phyloP scores from a whole-genome alignment of 2,797 vertebrate genomes.

The Chaetodon trifasciatus region DNA sequence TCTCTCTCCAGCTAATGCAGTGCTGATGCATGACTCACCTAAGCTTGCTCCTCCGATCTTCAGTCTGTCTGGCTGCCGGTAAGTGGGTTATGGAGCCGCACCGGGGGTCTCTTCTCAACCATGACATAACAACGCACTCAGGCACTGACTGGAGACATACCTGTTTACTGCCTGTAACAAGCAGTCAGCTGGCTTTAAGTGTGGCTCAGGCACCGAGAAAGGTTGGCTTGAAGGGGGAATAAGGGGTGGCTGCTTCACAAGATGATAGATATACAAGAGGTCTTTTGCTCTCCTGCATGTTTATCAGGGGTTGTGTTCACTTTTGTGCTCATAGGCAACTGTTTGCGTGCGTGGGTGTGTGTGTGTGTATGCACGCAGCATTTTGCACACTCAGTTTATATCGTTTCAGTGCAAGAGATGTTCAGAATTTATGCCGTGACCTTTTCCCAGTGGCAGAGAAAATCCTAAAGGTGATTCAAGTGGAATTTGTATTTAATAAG shows the following conservation, averaged over 20 bases:
- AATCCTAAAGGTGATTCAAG: conserved; percentile 24
- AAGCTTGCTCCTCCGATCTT: conserved; percentile 49
- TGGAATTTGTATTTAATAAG: conserved; percentile 31
- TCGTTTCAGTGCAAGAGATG: neutral
- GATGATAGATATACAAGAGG: conserved; percentile 59
- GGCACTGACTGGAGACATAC: conserved; percentile 49
- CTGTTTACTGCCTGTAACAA: conserved; percentile 68
- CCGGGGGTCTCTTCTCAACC: conserved; percentile 62
- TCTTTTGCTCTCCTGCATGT: conserved; percentile 55
- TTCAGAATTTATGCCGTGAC: conserved; percentile 37
- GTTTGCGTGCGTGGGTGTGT: conserved; percentile 8
- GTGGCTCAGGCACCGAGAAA: conserved; percentile 40
- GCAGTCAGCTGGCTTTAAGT: conserved; percentile 46
- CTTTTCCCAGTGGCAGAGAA: conserved; percentile 48
- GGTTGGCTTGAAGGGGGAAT: conserved; percentile 50
- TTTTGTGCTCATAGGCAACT: neutral
- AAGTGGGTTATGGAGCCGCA: conserved; percentile 62
- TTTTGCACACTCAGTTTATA: conserved; percentile 28
- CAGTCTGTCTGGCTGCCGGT: conserved; percentile 50
- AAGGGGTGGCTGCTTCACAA: conserved; percentile 34
- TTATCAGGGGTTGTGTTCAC: conserved; percentile 53
- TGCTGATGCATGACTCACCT: conserved; percentile 69
- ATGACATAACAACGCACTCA: conserved; percentile 68
- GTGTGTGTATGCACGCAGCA: neutral
- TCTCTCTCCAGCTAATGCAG: conserved; percentile 51